Conservation (phyloP, 2,797 vertebrate genomes). For the Arrhamphus sclerolepis region DNA sequence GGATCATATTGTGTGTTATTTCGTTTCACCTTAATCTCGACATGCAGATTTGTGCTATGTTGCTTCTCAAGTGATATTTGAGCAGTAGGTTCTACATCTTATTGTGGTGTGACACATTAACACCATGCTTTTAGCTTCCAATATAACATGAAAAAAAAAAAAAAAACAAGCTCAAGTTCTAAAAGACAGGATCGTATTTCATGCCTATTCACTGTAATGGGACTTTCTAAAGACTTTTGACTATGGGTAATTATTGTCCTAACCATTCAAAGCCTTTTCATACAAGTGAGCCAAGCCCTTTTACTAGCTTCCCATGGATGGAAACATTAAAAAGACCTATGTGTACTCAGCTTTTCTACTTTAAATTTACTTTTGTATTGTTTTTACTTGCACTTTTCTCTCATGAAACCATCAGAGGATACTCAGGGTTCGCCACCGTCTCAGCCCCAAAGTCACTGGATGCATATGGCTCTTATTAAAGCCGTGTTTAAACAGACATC, state of each 20-base stretch:
- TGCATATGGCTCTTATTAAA: slow-evolving; percentile 80
- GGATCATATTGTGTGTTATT: slow-evolving; percentile 14
- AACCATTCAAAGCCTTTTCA: slow-evolving; percentile 29
- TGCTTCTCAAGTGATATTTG: slow-evolving; percentile 16
- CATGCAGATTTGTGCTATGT: slow-evolving; percentile 13
- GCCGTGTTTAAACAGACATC: slow-evolving; percentile 68
- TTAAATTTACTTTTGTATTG: slow-evolving; percentile 49
- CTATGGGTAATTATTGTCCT: slow-evolving; percentile 24
- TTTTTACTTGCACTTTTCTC: slow-evolving; percentile 63
- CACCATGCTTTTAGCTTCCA: slow-evolving; percentile 17
- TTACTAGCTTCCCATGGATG: slow-evolving; percentile 24
- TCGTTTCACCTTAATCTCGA: background rate
- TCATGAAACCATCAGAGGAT: slow-evolving; percentile 66
- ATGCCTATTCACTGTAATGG: slow-evolving; percentile 27
- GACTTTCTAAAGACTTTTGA: slow-evolving; percentile 35
- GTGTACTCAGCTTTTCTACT: slow-evolving; percentile 46
- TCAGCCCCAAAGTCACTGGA: slow-evolving; percentile 52
- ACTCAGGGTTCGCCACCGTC: slow-evolving; percentile 45
- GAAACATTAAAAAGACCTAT: slow-evolving; percentile 24
- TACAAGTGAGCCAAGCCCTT: slow-evolving; percentile 14
- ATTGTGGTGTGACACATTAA: slow-evolving; percentile 6
- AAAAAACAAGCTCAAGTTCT: slow-evolving; percentile 22
- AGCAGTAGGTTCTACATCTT: slow-evolving; percentile 3
- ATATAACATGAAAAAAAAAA: slow-evolving; percentile 24
- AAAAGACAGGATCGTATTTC: slow-evolving; percentile 37